Conservation (phyloP, 2,888 invertebrate genomes). For the Cephus spinipes region DNA sequence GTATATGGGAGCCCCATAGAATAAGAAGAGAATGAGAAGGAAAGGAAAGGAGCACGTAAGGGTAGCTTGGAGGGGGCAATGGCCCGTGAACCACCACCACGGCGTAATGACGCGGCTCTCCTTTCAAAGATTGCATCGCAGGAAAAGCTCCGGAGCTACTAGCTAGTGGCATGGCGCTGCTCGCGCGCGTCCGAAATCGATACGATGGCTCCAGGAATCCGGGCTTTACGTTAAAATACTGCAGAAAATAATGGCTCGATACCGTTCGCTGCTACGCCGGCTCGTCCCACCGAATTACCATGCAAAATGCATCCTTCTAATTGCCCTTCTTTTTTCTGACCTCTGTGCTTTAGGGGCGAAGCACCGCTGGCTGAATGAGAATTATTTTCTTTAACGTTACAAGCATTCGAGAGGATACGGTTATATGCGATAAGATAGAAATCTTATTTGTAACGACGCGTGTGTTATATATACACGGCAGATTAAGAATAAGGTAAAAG, state of each 20-base stretch:
- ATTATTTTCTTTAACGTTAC: not conserved
- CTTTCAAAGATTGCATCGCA: conserved; percentile 67
- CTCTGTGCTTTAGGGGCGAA: not conserved
- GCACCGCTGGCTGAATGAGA: not conserved
- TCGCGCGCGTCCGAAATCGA: conserved; percentile 48
- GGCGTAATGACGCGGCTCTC: conserved; percentile 66
- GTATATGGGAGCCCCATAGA: conserved; percentile 26
- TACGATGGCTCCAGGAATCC: conserved; percentile 58
- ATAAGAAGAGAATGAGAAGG: conserved; percentile 33
- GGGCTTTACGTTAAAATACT: conserved; percentile 58
- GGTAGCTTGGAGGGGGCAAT: conserved; percentile 56
- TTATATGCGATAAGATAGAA: not conserved
- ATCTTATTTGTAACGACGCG: not conserved
- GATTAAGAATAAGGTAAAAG: not conserved
- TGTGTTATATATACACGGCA: not conserved
- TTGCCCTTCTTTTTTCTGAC: conserved; percentile 35
- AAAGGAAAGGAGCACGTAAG: conserved; percentile 44
- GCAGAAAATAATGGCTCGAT: conserved; percentile 48
- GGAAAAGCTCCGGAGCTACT: conserved; percentile 56
- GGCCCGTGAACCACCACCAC: conserved; percentile 64
- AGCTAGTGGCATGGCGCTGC: conserved; percentile 21
- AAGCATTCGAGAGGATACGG: not conserved
- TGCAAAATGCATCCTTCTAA: conserved; percentile 51
- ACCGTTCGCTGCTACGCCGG: not conserved
- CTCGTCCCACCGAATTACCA: conserved; percentile 40